Evolutionary conservation across 2,888 invertebrate genomes (phyloP), one percentile per base, ranked within the genome.

Genomic region (Pyrrhosoma nymphula): DNA sequence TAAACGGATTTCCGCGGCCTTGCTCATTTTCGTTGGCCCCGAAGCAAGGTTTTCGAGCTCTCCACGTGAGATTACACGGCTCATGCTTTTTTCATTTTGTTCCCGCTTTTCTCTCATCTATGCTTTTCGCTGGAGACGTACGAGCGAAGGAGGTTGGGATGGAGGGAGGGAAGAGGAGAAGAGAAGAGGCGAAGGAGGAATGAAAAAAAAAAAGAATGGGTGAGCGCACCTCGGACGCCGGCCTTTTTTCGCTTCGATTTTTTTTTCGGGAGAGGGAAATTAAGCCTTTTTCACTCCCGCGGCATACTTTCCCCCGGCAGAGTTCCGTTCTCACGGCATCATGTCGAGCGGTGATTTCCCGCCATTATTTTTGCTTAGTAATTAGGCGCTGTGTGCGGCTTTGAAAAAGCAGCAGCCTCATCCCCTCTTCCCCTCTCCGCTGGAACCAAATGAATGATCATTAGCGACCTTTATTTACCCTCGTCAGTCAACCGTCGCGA

Each of bases 281-380:
- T 18, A 82, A 35, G 30, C 35, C 82, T 82, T 82, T 35, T n/a
- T 69, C 26, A 69, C 26, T 35, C 35, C 82, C 82, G 10, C 10
- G 30, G 35, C 16, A 82, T 16, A 3, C 35, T 26, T 82, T 82
- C 35, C 3, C 35, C 35, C 82, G 82, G 82, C 35, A 35, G n/a
- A n/a, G 30, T 16, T 82, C 82, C 82, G 82, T 82, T 82, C 82
- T 35, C 82, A 82, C 82, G 82, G 82, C 82, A 82, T 82, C 82
- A 35, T 18, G 30, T 14, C 82, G 82, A 35, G 30, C 82, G 82
- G 30, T 35, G 82, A 82, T 82, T 82, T 35, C 82, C 82, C 82
- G 30, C 35, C 35, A 18, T 35, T 82, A 35, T 82, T 82, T 35
- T 35, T 82, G 82, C 82, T 82, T 35, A 35, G 82, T 82, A 82